phyloP scores from a whole-genome alignment of 2,888 invertebrate species.

The Epiblema foenella region DNA sequence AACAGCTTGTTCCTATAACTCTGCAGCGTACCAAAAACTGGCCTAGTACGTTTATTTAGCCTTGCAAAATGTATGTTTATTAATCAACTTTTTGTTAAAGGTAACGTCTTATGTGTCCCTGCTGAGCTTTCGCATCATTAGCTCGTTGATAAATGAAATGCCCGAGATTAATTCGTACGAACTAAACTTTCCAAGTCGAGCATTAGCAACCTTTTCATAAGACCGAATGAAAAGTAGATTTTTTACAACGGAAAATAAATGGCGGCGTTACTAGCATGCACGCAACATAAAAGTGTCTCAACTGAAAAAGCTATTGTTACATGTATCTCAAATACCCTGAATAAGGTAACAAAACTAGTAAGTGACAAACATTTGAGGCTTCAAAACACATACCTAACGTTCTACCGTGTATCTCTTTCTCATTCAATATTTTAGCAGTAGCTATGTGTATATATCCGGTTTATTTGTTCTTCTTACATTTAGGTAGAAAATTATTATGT shows the following conservation, averaged over 20 bases:
- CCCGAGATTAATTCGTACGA: slow-evolving; percentile 37
- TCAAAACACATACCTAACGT: no score
- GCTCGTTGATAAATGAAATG: slow-evolving; percentile 40
- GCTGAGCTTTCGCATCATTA: neutral
- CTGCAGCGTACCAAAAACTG: neutral
- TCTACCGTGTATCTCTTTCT: no score
- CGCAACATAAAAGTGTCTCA: neutral
- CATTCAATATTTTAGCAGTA: no score
- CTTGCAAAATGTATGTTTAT: neutral
- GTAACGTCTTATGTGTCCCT: slow-evolving; percentile 1
- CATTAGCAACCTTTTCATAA: slow-evolving; percentile 41
- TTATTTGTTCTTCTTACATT: no score
- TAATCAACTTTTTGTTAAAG: slow-evolving; percentile 14
- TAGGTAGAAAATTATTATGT: no score
- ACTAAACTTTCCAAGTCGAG: slow-evolving; percentile 26
- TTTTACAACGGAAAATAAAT: slow-evolving; percentile 38
- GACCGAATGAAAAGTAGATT: slow-evolving; percentile 23
- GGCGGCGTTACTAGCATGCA: slow-evolving; percentile 13
- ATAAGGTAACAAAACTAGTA: no score
- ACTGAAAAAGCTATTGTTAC: no score
- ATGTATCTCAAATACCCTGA: no score
- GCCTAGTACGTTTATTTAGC: neutral
- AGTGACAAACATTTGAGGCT: no score
- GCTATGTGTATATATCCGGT: no score
- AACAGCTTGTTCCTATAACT: neutral